Conservation (phyloP, 2,888 invertebrate genomes). For the Xestoiulus laeticollis region DNA sequence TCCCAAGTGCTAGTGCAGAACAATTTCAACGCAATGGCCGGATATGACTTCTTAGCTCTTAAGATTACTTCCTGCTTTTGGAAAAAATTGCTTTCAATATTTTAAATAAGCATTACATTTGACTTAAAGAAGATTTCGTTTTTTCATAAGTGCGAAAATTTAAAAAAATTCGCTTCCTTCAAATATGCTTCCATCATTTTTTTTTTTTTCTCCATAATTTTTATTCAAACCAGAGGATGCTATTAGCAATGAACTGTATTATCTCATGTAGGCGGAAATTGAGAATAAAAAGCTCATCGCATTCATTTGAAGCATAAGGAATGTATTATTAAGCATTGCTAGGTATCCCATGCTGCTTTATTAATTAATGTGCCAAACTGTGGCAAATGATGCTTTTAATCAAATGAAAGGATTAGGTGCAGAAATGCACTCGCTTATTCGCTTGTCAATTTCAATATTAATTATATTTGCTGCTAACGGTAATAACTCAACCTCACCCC, state of each 20-base stretch:
- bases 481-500: too few species aligned
- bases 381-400: constrained; percentile 25
- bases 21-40: neutral
- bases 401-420: neutral
- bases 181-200: neutral
- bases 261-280: neutral
- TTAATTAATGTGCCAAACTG: neutral
- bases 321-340: neutral
- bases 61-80: neutral
- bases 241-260: neutral
- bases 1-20: neutral
- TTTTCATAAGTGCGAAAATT: neutral
- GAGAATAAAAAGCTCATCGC: neutral
- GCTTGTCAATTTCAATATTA: neutral
- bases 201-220: neutral
- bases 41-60: neutral
- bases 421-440: neutral
- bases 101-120: neutral
- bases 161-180: neutral
- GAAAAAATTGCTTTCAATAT: neutral
- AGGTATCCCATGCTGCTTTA: neutral
- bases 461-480: neutral
- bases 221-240: neutral
- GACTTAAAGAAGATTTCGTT: neutral
- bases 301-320: neutral